Conservation (phyloP, 2,797 vertebrate species). For the Sphaeramia orbicularis region DNA sequence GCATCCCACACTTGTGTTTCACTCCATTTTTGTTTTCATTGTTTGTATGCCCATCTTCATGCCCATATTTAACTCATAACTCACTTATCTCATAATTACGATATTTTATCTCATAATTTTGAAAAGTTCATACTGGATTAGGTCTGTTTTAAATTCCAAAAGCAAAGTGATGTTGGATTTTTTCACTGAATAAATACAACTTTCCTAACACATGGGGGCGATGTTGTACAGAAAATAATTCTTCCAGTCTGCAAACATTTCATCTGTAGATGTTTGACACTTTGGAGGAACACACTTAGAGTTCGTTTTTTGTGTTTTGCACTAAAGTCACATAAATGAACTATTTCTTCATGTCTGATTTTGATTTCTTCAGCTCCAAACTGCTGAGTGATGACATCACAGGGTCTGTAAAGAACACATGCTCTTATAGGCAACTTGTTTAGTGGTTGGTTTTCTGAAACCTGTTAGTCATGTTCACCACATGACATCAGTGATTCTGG, state of each 20-base stretch:
- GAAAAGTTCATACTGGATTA: too few relatives aligned
- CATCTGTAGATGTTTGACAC: slow-evolving; percentile 2
- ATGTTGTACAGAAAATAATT: slow-evolving; percentile 25
- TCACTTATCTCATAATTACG: too few relatives aligned
- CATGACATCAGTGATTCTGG: background rate
- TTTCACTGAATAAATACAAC: background rate
- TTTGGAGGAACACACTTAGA: slow-evolving; percentile 47
- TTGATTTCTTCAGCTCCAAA: background rate
- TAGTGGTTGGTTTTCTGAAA: background rate
- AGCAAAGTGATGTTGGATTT: background rate
- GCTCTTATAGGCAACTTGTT: too few relatives aligned
- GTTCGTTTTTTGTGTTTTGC: slow-evolving; percentile 14
- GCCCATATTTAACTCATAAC: too few relatives aligned
- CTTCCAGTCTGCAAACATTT: background rate
- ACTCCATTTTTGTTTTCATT: too few relatives aligned
- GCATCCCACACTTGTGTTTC: too few relatives aligned
- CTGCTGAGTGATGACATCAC: background rate
- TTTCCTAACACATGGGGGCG: slow-evolving; percentile 60
- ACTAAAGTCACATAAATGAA: background rate
- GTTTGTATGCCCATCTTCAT: too few relatives aligned
- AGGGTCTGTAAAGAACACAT: background rate
- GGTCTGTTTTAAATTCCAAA: too few relatives aligned
- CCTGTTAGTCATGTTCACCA: background rate
- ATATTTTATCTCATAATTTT: too few relatives aligned
- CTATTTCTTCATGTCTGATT: background rate